These are phyloP conservation scores for Coelinius sp. DNA, from an alignment of 2,888 invertebrate species.

Conservation along the genomic window DNA sequence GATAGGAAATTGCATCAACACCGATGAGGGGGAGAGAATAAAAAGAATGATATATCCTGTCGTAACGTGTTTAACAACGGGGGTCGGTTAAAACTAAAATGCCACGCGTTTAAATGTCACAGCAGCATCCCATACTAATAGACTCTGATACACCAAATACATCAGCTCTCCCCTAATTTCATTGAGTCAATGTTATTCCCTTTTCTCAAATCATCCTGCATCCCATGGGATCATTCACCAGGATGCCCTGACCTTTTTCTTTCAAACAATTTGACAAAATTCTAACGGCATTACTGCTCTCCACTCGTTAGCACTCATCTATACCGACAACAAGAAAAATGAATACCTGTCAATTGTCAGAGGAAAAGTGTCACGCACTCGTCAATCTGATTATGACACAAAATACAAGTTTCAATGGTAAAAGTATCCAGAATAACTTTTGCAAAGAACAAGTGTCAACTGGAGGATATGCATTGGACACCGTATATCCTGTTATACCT, in stretches of 20 bases:
- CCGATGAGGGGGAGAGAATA: constrained; percentile 8
- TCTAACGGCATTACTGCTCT: background rate
- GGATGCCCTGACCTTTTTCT: constrained; percentile 19
- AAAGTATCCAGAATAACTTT: constrained; percentile 9
- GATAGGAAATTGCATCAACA: constrained; percentile 45
- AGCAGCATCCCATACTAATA: constrained; percentile 64
- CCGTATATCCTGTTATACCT: constrained; percentile 70
- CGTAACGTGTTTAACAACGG: constrained; percentile 36
- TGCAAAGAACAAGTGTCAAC: constrained; percentile 26
- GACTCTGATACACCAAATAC: constrained; percentile 36
- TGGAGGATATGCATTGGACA: constrained; percentile 69
- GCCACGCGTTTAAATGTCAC: constrained; percentile 57
- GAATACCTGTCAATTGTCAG: background rate
- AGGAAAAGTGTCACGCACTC: constrained; percentile 5
- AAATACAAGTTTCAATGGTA: background rate
- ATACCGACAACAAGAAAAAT: background rate
- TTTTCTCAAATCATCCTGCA: background rate
- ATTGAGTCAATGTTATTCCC: background rate
- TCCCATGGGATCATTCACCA: constrained; percentile 8
- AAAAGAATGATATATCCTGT: constrained; percentile 11
- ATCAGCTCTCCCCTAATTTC: background rate
- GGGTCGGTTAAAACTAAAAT: constrained; percentile 58
- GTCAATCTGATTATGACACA: background rate
- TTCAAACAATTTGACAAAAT: constrained; percentile 3
- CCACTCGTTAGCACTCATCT: background rate